Conservation (phyloP, 30 jellyfish, hydroid and myxozoan species). For the Aurelia sp. region DNA sequence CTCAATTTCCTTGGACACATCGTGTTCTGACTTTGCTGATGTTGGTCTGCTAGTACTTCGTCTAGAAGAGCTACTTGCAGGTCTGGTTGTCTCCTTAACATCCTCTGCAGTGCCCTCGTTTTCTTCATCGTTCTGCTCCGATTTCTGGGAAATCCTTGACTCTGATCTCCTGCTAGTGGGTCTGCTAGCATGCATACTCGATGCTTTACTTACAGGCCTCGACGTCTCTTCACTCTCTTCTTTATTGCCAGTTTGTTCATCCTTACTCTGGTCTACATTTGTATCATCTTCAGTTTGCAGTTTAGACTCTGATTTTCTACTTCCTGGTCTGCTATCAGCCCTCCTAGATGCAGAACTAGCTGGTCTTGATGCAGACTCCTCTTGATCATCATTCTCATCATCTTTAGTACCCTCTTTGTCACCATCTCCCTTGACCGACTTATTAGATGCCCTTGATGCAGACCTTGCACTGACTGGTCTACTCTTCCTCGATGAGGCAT, state of each 20-base stretch:
- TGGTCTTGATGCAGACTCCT: no score
- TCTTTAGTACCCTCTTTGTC: background rate
- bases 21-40: background rate
- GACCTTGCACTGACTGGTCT: no score
- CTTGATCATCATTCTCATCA: no score
- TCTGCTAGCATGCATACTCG: background rate
- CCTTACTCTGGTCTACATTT: background rate
- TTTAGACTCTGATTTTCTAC: no score
- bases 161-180: background rate
- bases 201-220: background rate
- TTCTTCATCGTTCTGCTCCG: background rate
- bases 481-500: no score
- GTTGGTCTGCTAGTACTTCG: background rate
- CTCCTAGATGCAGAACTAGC: no score
- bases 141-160: background rate
- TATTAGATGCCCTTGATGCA: no score
- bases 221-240: background rate
- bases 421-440: no score
- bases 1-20: background rate
- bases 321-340: no score
- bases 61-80: background rate
- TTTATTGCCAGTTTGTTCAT: background rate
- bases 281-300: no score
- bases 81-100: background rate
- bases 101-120: background rate